Evolutionary conservation across 1,140 invertebrate species (phyloP), one percentile per base, ranked within the genome.

Genomic region (Helicorthomorpha holstii): DNA sequence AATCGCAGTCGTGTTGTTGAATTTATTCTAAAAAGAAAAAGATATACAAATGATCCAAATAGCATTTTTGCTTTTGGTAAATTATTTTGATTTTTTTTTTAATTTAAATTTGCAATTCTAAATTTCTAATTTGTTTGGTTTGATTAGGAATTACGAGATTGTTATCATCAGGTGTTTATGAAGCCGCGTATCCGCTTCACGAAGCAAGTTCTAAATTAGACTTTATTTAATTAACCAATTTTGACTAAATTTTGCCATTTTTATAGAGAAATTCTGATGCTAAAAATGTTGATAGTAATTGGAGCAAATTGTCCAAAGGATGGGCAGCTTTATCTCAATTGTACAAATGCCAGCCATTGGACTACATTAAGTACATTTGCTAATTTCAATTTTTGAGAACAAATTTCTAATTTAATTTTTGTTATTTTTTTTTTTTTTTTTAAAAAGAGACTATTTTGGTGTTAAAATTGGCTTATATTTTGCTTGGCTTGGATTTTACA

Each of bases 321-420:
- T 96, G 91, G 91, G 90, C 87, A 0, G 74, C 82, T 57, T 82
- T 87, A 23, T 73, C 73, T 1, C 84, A 83, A 63, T 88, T 85
- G 79, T 87, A 81, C 64, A 93, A 92, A 65, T 80, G 82, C 50
- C 92, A 96, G 63, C 92, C 92, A 0, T 67, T 95, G 0, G 86
- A 87, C 73, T 67, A 95, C 21, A 77, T 95, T 19, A 70, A 82
- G 52, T 54, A 53, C 19, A 24, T 47, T 16, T 38, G 10, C 34
- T 48, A 34, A 26, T 22, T n/a, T 43, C 24, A n/a, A 27, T 49
- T 12, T n/a, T n/a, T n/a, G n/a, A n/a, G n/a, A n/a, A n/a, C n/a
- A n/a, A n/a, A n/a, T n/a, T n/a, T n/a, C n/a, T n/a, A n/a, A n/a
- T n/a, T n/a, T n/a, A n/a, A n/a, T n/a, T n/a, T n/a, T n/a, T n/a